These are phyloP conservation scores for Hetaerina americana DNA, from an alignment of 1,140 invertebrate genomes.

Conservation along the genomic window DNA sequence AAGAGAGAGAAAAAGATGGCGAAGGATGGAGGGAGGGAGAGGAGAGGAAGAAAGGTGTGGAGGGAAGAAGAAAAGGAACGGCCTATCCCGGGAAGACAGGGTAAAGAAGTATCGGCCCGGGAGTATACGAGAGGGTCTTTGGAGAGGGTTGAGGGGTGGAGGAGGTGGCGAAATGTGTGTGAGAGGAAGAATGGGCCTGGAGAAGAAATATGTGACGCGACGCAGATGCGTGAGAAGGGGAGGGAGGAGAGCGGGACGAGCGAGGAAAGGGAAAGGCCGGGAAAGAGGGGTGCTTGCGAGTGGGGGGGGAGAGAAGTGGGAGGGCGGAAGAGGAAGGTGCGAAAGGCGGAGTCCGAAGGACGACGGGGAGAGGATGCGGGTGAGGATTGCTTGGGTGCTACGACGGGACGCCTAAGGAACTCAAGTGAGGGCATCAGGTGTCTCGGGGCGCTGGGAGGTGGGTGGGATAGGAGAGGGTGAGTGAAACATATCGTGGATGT, in stretches of 20 bases:
- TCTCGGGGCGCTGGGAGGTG: neutral
- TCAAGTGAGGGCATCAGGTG: neutral
- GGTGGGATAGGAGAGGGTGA: neutral
- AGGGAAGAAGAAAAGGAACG: neutral
- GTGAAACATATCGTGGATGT: too few species aligned
- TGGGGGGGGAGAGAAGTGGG: neutral
- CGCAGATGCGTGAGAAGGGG: neutral
- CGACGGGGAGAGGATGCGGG: neutral
- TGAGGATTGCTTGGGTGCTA: neutral
- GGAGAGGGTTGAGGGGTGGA: too few species aligned
- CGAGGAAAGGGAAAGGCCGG: neutral
- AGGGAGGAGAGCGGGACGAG: neutral
- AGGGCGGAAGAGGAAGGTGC: neutral
- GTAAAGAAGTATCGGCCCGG: too few species aligned
- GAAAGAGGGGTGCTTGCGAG: neutral
- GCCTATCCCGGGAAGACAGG: too few species aligned
- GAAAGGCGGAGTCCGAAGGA: neutral
- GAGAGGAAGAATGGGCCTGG: neutral
- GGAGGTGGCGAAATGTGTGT: too few species aligned
- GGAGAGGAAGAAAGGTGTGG: neutral
- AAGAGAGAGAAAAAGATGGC: neutral
- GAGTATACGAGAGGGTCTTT: too few species aligned
- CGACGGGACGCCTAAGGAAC: neutral
- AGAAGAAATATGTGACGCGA: neutral
- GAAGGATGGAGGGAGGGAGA: neutral